Evolutionary conservation across 2,797 vertebrate species (phyloP).

Genomic region (Vultur gryphus): DNA sequence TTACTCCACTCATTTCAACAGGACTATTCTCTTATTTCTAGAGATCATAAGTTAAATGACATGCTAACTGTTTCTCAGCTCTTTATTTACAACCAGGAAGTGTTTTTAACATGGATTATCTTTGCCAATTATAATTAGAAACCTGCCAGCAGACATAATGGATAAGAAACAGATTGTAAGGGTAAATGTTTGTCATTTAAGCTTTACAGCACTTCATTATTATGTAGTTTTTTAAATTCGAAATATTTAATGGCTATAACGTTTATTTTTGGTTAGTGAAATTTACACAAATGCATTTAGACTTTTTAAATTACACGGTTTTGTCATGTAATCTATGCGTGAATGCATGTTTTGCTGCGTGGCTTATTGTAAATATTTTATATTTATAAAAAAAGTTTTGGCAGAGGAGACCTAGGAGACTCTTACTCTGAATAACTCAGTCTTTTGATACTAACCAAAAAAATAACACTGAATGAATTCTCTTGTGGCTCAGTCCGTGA

Average conservation of each 20-base stretch:
- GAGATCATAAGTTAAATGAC: neutral
- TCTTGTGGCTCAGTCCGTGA: neutral
- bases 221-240: neutral
- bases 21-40: neutral
- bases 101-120: neutral
- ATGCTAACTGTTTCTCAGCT: neutral
- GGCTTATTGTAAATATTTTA: neutral
- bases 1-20: neutral
- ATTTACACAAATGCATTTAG: neutral
- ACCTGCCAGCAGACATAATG: neutral
- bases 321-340: neutral
- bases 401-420: neutral
- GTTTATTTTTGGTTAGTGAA: neutral
- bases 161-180: neutral
- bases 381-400: neutral
- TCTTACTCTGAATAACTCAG: neutral
- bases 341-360: neutral
- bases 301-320: neutral
- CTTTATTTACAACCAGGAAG: neutral
- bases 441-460: neutral
- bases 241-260: neutral
- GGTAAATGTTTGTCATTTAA: neutral
- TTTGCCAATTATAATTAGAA: neutral
- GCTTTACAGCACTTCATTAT: neutral
- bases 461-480: rapidly evolving